Evolutionary conservation across 2,113 vertebrate species (phyloP).

Genomic region (Plecotus auritus): DNA sequence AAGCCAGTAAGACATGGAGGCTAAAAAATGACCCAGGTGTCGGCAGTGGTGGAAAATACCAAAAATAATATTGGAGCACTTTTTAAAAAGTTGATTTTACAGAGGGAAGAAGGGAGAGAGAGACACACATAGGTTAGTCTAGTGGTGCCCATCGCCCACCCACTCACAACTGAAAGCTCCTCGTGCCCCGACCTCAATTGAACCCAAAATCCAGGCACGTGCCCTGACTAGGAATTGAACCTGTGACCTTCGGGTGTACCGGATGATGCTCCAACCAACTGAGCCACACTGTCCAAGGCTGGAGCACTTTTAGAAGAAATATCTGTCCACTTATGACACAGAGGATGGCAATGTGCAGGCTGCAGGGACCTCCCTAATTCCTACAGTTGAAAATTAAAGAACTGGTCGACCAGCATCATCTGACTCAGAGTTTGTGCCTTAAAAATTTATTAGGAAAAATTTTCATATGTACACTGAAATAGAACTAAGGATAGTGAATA

Average conservation of each 20-base stretch:
- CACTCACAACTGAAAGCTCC: too few species aligned
- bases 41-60: neutral
- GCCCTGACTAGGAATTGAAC: neutral
- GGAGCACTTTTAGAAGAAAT: neutral
- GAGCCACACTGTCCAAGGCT: neutral
- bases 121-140: neutral
- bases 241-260: neutral
- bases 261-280: neutral
- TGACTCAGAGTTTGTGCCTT: neutral
- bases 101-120: neutral
- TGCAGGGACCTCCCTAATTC: neutral
- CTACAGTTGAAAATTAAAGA: neutral
- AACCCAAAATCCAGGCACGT: too few species aligned
- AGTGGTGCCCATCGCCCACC: too few species aligned
- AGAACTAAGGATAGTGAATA: neutral
- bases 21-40: neutral
- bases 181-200: too few species aligned
- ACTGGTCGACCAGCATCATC: neutral
- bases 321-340: neutral
- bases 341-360: neutral
- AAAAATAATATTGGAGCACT: neutral
- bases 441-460: neutral
- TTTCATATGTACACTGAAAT: neutral
- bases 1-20: neutral
- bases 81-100: neutral